phyloP scores from a whole-genome alignment of 2,797 vertebrate species.

The Siniperca obscura region DNA sequence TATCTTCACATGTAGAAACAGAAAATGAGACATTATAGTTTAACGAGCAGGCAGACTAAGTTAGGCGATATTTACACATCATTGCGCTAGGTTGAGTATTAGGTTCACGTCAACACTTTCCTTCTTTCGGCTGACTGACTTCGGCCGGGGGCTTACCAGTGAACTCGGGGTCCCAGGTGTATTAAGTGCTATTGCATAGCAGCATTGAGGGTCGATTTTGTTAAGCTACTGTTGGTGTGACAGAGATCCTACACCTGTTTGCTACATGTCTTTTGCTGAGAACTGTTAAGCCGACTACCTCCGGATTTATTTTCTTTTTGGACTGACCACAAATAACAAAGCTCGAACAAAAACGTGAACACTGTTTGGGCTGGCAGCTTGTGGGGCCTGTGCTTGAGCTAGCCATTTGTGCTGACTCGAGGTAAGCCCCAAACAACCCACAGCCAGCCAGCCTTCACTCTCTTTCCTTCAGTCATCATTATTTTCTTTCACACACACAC shows the following conservation, averaged over 20 bases:
- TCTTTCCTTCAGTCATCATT: background rate
- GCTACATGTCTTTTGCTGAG: background rate
- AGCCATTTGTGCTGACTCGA: background rate
- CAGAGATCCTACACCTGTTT: background rate
- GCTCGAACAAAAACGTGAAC: background rate
- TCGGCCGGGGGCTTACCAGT: background rate
- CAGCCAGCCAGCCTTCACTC: background rate
- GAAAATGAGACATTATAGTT: too few relatives aligned
- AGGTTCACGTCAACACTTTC: background rate
- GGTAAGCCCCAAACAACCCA: constrained; percentile 1
- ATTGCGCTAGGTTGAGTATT: too few relatives aligned
- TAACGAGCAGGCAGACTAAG: too few relatives aligned
- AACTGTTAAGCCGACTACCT: background rate
- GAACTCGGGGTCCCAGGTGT: background rate
- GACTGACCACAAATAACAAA: background rate
- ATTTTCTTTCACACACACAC: background rate
- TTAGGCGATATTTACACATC: too few relatives aligned
- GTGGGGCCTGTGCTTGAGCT: background rate
- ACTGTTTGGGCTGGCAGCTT: background rate
- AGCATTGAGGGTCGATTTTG: background rate
- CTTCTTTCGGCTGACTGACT: background rate
- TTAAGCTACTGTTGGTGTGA: background rate
- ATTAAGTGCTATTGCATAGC: background rate
- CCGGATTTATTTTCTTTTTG: background rate
- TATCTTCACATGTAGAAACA: background rate